phyloP scores from a whole-genome alignment of 1,140 invertebrate species.

The Dendroctonus valens region DNA sequence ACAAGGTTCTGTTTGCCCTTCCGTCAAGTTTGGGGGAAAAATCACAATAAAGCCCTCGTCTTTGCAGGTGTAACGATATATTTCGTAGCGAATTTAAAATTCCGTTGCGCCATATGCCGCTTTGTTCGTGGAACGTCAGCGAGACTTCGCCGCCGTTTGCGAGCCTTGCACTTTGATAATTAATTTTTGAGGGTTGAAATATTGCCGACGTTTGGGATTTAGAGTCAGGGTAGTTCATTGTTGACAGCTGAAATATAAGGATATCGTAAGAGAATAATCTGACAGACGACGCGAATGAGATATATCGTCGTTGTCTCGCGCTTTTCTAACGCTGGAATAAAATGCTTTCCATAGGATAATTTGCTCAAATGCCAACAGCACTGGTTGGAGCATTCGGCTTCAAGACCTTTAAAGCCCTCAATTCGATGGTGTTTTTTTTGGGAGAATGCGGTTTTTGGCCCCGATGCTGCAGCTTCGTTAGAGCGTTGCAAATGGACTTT shows the following conservation, averaged over 20 bases:
- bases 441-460: neutral
- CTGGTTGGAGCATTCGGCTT: neutral
- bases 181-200: slow-evolving; percentile 13
- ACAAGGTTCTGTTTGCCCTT: too few relatives aligned
- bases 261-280: neutral
- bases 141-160: slow-evolving; percentile 2
- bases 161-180: slow-evolving; percentile 15
- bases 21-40: too few relatives aligned
- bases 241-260: slow-evolving; percentile 6
- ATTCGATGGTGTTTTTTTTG: neutral
- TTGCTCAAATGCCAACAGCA: neutral
- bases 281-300: too few relatives aligned
- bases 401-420: neutral
- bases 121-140: slow-evolving; percentile 5
- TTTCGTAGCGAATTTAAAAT: too few relatives aligned
- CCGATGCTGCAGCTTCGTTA: neutral
- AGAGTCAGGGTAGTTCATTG: neutral
- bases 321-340: too few relatives aligned
- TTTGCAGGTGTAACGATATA: too few relatives aligned
- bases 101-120: neutral
- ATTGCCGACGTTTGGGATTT: slow-evolving; percentile 8
- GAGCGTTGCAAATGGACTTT: slow-evolving; percentile 9
- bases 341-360: neutral
- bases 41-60: too few relatives aligned
- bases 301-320: too few relatives aligned